Evolutionary conservation across 2,113 vertebrate genomes (phyloP).

Genomic region (Gnathonemus longibarbis): DNA sequence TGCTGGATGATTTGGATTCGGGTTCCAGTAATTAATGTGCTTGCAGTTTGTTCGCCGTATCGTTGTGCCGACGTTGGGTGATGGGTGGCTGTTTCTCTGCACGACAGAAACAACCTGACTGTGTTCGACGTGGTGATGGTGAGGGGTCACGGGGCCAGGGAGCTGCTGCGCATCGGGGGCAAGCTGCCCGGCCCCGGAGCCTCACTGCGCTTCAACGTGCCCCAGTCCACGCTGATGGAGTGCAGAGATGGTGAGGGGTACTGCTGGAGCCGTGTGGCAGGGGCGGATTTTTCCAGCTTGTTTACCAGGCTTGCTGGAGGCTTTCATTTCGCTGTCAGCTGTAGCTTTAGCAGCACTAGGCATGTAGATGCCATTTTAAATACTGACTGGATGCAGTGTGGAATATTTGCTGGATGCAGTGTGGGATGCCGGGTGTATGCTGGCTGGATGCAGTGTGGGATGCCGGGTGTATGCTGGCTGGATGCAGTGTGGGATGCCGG

Average conservation of each 20-base stretch:
- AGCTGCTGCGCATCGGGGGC: constrained; percentile 83
- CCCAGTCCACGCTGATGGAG: constrained; percentile 92
- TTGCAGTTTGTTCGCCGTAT: neutral
- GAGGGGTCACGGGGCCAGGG: constrained; percentile 83
- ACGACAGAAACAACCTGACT: constrained; percentile 87
- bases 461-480: neutral
- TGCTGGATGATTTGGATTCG: neutral
- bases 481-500: neutral
- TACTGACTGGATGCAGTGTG: neutral
- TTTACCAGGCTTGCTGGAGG: too few relatives aligned
- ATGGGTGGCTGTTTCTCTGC: neutral
- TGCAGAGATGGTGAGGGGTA: constrained; percentile 78
- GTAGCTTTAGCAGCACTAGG: neutral
- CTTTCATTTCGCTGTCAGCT: too few relatives aligned
- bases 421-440: neutral
- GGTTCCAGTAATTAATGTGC: neutral
- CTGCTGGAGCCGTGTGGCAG: neutral
- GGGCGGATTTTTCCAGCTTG: neutral
- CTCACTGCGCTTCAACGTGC: constrained; percentile 91
- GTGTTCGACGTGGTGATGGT: constrained; percentile 79
- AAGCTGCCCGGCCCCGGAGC: constrained; percentile 79
- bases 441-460: neutral
- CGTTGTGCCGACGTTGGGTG: neutral
- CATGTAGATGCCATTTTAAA: neutral
- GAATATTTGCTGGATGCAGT: neutral